Evolutionary conservation across 2,113 vertebrate genomes (phyloP).

Genomic region (Struthidea cinerea): DNA sequence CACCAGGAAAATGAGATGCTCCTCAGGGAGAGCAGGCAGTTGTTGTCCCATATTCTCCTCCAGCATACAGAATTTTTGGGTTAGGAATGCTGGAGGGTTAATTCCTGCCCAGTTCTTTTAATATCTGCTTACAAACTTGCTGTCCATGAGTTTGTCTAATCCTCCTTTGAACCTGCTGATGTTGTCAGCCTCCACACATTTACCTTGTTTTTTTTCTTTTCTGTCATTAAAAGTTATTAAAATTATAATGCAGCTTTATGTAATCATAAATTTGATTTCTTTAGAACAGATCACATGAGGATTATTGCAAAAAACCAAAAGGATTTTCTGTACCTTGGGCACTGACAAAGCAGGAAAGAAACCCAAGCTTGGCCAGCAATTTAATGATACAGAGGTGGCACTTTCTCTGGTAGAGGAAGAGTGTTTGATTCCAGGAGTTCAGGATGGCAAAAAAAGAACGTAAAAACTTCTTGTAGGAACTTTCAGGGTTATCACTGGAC

Average conservation of each 20-base stretch:
- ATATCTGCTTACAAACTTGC: not conserved
- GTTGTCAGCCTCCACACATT: not conserved
- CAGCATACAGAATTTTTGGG: not conserved
- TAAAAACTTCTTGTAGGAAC: not conserved
- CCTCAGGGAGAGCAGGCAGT: not conserved
- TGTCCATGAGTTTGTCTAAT: not conserved
- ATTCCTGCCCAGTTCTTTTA: not conserved
- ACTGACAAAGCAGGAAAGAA: not conserved
- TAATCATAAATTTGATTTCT: not conserved
- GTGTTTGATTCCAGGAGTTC: not conserved
- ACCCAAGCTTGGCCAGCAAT: not conserved
- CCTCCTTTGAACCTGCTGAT: not conserved
- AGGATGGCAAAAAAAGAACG: not conserved
- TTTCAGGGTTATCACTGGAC: not conserved
- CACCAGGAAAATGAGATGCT: not conserved
- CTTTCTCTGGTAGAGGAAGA: not conserved
- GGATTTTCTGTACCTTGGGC: not conserved
- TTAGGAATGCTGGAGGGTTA: not conserved
- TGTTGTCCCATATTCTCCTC: not conserved
- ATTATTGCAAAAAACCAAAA: not conserved
- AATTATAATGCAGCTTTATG: not conserved
- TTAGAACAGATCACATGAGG: not conserved
- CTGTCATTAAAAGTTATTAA: not conserved
- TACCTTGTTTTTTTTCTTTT: not conserved
- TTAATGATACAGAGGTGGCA: not conserved